Conservation (phyloP, 2,888 invertebrate species). For the Thecocarcelia acutangulata region DNA sequence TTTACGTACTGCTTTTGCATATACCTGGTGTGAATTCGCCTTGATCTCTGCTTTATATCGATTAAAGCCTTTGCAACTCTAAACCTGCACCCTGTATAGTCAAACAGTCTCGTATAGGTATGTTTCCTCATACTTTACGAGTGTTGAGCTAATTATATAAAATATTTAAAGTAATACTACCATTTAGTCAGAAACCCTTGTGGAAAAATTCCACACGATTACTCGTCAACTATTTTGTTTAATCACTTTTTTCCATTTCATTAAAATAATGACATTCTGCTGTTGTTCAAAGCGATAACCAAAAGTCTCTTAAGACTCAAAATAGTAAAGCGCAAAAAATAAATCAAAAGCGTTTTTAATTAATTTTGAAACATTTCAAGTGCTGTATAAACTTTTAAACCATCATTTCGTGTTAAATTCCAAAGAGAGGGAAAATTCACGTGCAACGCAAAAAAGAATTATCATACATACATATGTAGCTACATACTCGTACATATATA, state of each 20-base stretch:
- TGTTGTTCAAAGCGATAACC: slow-evolving; percentile 45
- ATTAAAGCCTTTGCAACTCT: too few relatives aligned
- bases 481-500: background rate
- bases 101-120: too few relatives aligned
- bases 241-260: slow-evolving; percentile 45
- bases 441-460: background rate
- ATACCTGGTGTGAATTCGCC: too few relatives aligned
- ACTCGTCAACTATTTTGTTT: background rate
- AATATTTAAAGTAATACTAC: too few relatives aligned
- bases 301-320: background rate
- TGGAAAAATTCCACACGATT: background rate
- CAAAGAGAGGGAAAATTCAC: background rate
- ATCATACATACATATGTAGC: too few relatives aligned
- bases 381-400: slow-evolving; percentile 71
- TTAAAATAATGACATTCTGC: slow-evolving; percentile 60
- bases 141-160: too few relatives aligned
- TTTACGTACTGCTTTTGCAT: too few relatives aligned
- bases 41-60: too few relatives aligned
- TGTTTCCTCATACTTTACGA: too few relatives aligned
- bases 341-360: slow-evolving; percentile 60
- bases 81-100: too few relatives aligned
- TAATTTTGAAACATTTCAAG: slow-evolving; percentile 67
- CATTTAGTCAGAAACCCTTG: too few relatives aligned
- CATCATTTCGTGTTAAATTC: slow-evolving; percentile 45
- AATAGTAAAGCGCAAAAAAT: slow-evolving; percentile 21